Percentiles rank a stretch among this genome's conserved stretches.
Evolutionary conservation across 2,797 vertebrate genomes (phyloP).

Genomic region (Semaprochilodus insignis): DNA sequence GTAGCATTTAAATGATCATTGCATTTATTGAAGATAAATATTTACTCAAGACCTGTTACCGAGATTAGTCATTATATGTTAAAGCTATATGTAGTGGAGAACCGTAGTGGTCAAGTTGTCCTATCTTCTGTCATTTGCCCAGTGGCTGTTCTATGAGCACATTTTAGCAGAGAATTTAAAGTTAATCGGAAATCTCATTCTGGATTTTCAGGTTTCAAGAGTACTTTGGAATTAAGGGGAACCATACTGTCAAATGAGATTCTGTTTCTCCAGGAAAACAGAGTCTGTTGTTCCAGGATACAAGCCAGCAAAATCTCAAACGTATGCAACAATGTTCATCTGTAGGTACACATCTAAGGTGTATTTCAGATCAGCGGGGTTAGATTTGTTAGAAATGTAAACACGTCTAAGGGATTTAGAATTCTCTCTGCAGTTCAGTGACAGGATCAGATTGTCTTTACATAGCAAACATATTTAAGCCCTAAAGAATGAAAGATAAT

Average conservation of each 20-base stretch:
- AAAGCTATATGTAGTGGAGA: too few species aligned
- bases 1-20: too few species aligned
- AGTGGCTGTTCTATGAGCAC: too few species aligned
- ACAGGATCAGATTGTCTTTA: conserved; percentile 11
- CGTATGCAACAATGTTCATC: background rate
- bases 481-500: conserved; percentile 6
- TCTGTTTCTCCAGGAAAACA: too few species aligned
- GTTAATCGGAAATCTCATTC: background rate
- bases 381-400: conserved; percentile 4
- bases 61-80: too few species aligned
- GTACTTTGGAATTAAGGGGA: background rate
- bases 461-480: conserved; percentile 2
- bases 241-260: background rate
- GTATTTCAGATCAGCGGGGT: background rate
- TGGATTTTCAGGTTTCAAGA: background rate
- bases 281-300: background rate
- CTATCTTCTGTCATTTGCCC: too few species aligned
- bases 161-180: too few species aligned
- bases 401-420: background rate
- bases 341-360: background rate
- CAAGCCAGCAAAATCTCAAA: background rate
- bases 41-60: too few species aligned
- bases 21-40: too few species aligned
- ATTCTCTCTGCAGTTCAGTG: conserved; percentile 15
- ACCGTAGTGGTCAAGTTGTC: too few species aligned